Evolutionary conservation across 2,113 vertebrate species (phyloP).

Genomic region (Thalassarche chlororhynchos): DNA sequence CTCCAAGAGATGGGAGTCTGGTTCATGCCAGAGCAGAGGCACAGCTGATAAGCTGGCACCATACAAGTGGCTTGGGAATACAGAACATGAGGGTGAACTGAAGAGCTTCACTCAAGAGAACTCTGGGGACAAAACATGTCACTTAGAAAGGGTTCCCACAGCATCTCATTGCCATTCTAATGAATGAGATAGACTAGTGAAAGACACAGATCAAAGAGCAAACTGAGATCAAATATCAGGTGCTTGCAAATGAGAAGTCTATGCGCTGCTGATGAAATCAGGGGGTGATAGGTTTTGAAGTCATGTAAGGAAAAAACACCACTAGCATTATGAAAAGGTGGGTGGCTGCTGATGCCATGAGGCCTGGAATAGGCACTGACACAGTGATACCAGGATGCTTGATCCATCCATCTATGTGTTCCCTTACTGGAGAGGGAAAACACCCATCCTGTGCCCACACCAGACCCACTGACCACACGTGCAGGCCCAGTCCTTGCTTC

Average conservation of each 20-base stretch:
- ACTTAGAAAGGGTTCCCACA: not conserved
- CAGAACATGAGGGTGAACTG: not conserved
- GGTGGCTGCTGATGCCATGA: not conserved
- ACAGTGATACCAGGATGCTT: not conserved
- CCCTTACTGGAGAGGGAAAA: not conserved
- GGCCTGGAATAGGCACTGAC: not conserved
- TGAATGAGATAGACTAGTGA: not conserved
- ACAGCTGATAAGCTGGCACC: not conserved
- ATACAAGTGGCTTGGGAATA: not conserved
- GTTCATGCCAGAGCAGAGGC: not conserved
- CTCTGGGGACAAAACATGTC: not conserved
- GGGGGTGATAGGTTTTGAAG: not conserved
- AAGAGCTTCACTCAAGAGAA: not conserved
- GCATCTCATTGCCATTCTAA: not conserved
- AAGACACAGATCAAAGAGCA: not conserved
- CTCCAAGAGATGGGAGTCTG: not conserved
- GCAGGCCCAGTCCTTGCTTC: not conserved
- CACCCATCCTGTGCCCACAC: rapidly evolving
- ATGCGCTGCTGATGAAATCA: not conserved
- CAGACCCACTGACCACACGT: not conserved
- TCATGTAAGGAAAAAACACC: rapidly evolving
- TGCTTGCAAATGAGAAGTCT: not conserved
- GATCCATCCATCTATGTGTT: rapidly evolving
- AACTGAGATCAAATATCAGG: not conserved
- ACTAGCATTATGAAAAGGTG: not conserved